Base-by-base conservation (phyloP, 2,113 vertebrate species). In the Ctenomys sociabilis region DNA sequence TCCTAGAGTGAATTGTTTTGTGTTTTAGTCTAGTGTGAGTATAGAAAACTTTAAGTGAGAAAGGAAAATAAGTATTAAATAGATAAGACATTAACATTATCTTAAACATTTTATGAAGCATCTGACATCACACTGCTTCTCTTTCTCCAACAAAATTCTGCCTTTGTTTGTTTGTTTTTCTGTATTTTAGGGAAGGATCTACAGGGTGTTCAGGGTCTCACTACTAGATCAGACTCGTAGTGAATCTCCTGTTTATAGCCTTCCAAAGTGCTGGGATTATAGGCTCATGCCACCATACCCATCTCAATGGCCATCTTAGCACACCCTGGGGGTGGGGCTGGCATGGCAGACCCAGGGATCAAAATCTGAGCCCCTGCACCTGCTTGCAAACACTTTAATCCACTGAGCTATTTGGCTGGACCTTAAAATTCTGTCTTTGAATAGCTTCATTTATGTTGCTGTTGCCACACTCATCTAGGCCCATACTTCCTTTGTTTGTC, bases 11-110 rank as follows among this genome's bases (percentile, higher is more conserved):
- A 21, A 85, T 88, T 93, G 32, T 32, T 88, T 81, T 93, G 32
- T 32, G 54, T 93, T 83, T 63, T 45, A 85, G 61, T 86, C 54
- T 12, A 11, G 13, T 75, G 8, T 88, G 61, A 87, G 37, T 91
- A 19, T 28, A 32, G 66, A 80, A 63, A 88, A 7, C 63, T 54
- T 88, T 78, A 35, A 90, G 14, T 84, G 66, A 93, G 90, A 92
- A 94, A 94, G 64, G 93, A 96, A 97, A 96, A 92, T 95, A 63
- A 87, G 35, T 17, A 19, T 93, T 86, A 66, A 95, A 72, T 88
- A 91, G 93, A 92, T 89, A 96, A 93, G 14, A 37, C 59, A 92
- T 92, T 92, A 92, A 63, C 77, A 92, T 96, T 97, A 85, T 96
- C 96, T 88, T 90, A 21, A 89, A 66, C 64, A 70, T 94, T 88